Conservation (phyloP, 2,888 invertebrate genomes). For the Barypeithes pellucidus region DNA sequence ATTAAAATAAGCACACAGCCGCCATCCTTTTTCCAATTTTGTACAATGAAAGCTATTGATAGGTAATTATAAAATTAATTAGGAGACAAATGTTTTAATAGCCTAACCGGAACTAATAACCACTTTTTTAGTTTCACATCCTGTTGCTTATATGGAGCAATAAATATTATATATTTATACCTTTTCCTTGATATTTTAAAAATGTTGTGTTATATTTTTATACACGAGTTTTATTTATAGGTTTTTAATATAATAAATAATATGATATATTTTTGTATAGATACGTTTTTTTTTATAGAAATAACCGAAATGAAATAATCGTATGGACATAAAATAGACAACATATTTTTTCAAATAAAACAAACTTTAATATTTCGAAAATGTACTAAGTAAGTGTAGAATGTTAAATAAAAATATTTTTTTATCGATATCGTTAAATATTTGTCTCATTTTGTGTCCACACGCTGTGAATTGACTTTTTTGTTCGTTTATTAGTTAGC, state of each 20-base stretch:
- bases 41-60: background rate
- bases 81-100: conserved; percentile 13
- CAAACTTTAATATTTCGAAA: too few relatives aligned
- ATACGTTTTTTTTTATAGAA: background rate
- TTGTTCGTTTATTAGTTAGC: background rate
- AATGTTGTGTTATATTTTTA: conserved; percentile 28
- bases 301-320: background rate
- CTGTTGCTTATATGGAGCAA: conserved; percentile 28
- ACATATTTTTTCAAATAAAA: too few relatives aligned
- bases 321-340: background rate
- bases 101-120: conserved; percentile 7
- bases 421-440: too few relatives aligned
- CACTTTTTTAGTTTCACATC: conserved; percentile 11
- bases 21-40: too few relatives aligned
- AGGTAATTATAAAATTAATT: background rate
- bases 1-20: too few relatives aligned
- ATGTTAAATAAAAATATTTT: too few relatives aligned
- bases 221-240: conserved; percentile 28
- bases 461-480: background rate
- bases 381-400: too few relatives aligned
- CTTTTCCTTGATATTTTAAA: conserved; percentile 23
- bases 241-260: conserved; percentile 19
- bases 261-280: conserved; percentile 26
- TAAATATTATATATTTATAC: conserved; percentile 11
- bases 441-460: background rate